Conservation (phyloP, 2,113 vertebrate genomes). For the Plecotus auritus region DNA sequence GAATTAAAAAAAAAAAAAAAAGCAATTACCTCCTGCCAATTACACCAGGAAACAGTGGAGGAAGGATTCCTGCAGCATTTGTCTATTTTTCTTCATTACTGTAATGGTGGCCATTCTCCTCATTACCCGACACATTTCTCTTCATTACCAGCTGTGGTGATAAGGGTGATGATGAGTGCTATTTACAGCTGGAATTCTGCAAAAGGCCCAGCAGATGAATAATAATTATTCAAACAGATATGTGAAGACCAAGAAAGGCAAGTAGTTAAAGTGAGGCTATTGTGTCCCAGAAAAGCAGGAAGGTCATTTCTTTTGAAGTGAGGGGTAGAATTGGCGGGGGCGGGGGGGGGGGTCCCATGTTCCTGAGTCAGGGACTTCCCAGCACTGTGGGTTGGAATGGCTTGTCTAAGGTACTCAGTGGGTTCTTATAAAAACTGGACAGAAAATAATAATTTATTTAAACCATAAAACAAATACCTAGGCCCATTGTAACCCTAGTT, state of each 20-base stretch:
- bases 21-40: slow-evolving; percentile 49
- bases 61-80: slow-evolving; percentile 16
- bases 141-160: slow-evolving; percentile 37
- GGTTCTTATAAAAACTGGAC: not conserved
- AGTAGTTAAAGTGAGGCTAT: not conserved
- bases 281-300: not conserved
- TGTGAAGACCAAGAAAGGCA: not conserved
- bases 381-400: not conserved
- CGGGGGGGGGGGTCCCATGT: accelerated
- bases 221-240: slow-evolving; percentile 39
- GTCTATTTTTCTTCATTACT: slow-evolving; percentile 67
- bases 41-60: not conserved
- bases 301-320: not conserved
- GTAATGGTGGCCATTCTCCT: not conserved
- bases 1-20: slow-evolving; percentile 15
- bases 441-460: not conserved
- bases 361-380: not conserved
- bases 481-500: not conserved
- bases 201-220: slow-evolving; percentile 29
- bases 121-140: slow-evolving; percentile 41
- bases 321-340: not conserved
- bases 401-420: not conserved
- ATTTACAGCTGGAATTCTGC: slow-evolving; percentile 25
- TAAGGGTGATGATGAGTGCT: slow-evolving; percentile 14
- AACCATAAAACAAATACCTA: not conserved